Evolutionary conservation across 2,113 vertebrate genomes (phyloP).

Genomic region (Ursus arctos): DNA sequence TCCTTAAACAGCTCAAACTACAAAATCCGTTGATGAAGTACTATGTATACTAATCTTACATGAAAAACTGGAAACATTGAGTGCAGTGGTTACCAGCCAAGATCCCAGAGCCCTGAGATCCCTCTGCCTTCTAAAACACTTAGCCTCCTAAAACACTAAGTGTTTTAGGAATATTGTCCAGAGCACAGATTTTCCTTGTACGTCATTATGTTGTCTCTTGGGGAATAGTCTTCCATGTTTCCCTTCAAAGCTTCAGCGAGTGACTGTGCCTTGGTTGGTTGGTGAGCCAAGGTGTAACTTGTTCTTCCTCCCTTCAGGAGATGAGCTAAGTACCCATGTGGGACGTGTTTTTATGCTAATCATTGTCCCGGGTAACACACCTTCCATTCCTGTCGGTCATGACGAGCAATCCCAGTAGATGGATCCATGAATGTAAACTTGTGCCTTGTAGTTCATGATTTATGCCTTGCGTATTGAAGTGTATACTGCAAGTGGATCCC

Average conservation of each 20-base stretch:
- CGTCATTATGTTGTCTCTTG: neutral
- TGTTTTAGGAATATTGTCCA: neutral
- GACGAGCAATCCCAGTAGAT: too few relatives aligned
- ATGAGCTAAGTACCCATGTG: neutral
- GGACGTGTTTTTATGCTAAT: neutral
- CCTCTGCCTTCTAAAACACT: too few relatives aligned
- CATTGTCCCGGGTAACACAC: too few relatives aligned
- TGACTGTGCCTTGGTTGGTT: neutral
- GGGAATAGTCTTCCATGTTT: neutral
- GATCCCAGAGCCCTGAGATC: neutral
- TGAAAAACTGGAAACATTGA: neutral
- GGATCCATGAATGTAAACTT: neutral
- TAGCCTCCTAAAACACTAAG: neutral
- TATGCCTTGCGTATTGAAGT: neutral
- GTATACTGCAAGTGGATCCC: fast-evolving
- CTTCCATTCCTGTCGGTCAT: neutral
- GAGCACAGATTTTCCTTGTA: neutral
- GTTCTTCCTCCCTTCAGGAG: neutral
- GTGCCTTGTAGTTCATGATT: neutral
- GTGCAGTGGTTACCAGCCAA: neutral
- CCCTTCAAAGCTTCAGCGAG: neutral
- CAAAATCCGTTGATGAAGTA: neutral
- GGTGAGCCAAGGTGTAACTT: neutral
- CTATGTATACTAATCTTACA: too few relatives aligned
- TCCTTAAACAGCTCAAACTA: neutral